Base-by-base conservation (phyloP, 2,797 vertebrate genomes). In the Mareca strepera region DNA sequence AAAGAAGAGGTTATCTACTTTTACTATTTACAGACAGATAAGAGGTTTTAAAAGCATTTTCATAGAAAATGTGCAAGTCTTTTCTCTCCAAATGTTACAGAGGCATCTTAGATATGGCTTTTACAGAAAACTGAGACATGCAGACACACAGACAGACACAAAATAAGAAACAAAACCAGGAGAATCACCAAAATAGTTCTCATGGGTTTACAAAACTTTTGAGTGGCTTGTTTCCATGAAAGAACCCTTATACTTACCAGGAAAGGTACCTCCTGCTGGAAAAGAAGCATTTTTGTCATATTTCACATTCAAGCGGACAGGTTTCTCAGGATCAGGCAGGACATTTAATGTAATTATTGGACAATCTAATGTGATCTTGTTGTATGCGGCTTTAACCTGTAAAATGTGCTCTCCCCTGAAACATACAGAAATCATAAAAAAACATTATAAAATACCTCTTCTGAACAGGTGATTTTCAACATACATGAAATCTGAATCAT, bases 261-360 rank as follows among this genome's bases (percentile, higher is more conserved):
- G 98, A 48, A 99, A 98, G 43, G 91, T 80, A 58, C 93, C 93
- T 53, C 99, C 99, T 66, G 99, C 99, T 91, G 81, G 88, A 94
- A 98, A 98, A 79, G 44, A 92, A 68, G 95, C 91, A 23, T 52
- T 88, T 66, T 55, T 97, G 91, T 99, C 97, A 43, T 98, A 99
- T 69, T 98, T 97, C 74, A 99, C 98, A 25, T 93, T 95, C 76
- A 99, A 97, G 67, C 73, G 29, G 73, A 98, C 91, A 7, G 99
- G 98, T 94, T 98, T 99, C 84, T 98, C 98, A 60, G 98, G 98
- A 95, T 99, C 98, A 64, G 98, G 98, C 79, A 98, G 92, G 91
- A 99, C 96, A 35, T 97, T 98, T 73, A 99, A 91, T 48, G 94
- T 98, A 82, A 99, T 97, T 59, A 93, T 31, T 46, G 98, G 98